These are phyloP conservation scores for Bombus haemorrhoidalis DNA, from an alignment of 1,140 invertebrate genomes.

Conservation along the genomic window DNA sequence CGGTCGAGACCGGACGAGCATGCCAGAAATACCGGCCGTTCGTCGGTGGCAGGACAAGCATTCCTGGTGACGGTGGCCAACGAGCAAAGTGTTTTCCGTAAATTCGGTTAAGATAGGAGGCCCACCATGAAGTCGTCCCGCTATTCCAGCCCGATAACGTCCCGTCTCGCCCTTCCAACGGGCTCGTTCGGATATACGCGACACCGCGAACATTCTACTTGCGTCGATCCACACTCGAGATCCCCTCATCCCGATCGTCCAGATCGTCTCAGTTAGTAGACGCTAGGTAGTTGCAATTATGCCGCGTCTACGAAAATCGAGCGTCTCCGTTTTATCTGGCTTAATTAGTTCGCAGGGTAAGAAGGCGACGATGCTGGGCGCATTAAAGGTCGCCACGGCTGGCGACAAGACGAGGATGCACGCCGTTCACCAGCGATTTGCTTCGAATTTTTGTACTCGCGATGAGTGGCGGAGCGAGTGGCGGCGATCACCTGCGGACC, in stretches of 20 bases:
- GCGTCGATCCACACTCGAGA: not conserved
- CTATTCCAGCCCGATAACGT: conserved; percentile 56
- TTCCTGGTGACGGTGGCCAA: conserved; percentile 65
- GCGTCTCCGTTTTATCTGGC: not conserved
- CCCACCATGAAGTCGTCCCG: conserved; percentile 65
- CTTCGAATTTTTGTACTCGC: not conserved
- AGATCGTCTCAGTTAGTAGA: too few relatives aligned
- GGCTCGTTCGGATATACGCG: not conserved
- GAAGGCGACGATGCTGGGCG: not conserved
- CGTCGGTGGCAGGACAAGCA: conserved; percentile 68
- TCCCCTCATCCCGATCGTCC: too few relatives aligned
- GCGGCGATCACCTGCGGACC: conserved; percentile 25
- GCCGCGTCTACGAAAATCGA: too few relatives aligned
- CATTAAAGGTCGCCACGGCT: not conserved
- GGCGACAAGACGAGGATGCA: too few relatives aligned
- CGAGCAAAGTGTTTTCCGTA: conserved; percentile 70
- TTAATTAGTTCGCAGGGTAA: not conserved
- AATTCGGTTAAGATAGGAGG: conserved; percentile 75
- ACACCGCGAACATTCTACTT: not conserved
- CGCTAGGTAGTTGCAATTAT: too few relatives aligned
- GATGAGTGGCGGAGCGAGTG: not conserved
- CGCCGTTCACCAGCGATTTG: not conserved
- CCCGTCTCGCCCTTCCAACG: not conserved
- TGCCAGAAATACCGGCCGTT: conserved; percentile 65
- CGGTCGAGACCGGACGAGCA: conserved; percentile 28